Conservation (phyloP, 2,888 invertebrate species). For the Atrina japonica region DNA sequence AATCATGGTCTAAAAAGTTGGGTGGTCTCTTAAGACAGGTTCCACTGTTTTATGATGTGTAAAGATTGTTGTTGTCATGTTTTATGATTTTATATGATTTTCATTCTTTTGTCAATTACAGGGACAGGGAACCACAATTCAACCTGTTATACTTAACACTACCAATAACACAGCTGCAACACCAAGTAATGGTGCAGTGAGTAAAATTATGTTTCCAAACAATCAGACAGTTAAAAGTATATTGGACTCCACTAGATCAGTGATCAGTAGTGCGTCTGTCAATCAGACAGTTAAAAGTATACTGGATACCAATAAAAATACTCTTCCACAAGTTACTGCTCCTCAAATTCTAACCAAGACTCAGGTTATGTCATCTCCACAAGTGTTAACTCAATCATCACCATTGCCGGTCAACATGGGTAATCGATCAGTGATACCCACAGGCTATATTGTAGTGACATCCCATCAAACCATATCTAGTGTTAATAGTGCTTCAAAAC, state of each 20-base stretch:
- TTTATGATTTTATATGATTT: too few relatives aligned
- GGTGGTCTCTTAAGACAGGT: too few relatives aligned
- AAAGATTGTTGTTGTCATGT: too few relatives aligned
- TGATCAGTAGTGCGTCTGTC: not conserved
- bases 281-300: slow-evolving; percentile 59
- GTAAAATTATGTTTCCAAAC: slow-evolving; percentile 4
- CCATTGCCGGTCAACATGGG: slow-evolving; percentile 43
- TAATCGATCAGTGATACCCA: slow-evolving; percentile 12
- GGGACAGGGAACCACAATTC: not conserved
- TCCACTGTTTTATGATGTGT: too few relatives aligned
- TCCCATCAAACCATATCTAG: not conserved
- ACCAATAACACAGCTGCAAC: not conserved
- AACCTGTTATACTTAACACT: not conserved
- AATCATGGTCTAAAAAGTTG: too few relatives aligned
- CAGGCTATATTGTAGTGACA: slow-evolving; percentile 28
- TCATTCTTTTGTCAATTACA: not conserved
- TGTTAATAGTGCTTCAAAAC: slow-evolving; percentile 13
- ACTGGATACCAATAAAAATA: slow-evolving; percentile 49
- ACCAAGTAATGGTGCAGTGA: not conserved
- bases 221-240: slow-evolving; percentile 39
- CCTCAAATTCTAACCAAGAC: not conserved
- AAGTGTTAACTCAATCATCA: not conserved
- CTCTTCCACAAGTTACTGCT: not conserved
- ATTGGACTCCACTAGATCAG: slow-evolving; percentile 5
- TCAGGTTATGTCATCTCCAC: not conserved